Evolutionary conservation across 2,113 vertebrate species (phyloP).

Genomic region (Pollimyrus isidori): DNA sequence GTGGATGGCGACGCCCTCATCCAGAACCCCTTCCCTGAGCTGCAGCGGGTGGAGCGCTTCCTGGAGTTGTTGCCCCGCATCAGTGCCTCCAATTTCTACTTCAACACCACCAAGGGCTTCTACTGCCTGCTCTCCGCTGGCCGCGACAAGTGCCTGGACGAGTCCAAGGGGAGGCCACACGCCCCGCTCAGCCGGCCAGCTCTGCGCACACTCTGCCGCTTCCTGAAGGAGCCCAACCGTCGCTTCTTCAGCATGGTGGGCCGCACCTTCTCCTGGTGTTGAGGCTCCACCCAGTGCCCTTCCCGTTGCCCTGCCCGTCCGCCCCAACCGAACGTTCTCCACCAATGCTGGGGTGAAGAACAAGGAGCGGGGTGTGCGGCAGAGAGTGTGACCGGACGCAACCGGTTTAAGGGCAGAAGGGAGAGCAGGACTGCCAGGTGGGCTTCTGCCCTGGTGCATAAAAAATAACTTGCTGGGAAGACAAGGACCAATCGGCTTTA

Average conservation of each 20-base stretch:
- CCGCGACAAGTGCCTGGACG: slow-evolving; percentile 66
- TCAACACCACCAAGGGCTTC: slow-evolving; percentile 72
- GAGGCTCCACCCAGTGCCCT: slow-evolving; percentile 24
- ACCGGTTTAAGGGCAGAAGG: neutral
- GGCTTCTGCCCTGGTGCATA: neutral
- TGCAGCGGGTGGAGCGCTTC: slow-evolving; percentile 63
- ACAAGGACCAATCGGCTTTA: neutral
- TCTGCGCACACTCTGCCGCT: slow-evolving; percentile 61
- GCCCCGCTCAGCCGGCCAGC: slow-evolving; percentile 53
- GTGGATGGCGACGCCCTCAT: slow-evolving; percentile 69
- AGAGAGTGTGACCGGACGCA: neutral
- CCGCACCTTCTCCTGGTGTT: slow-evolving; percentile 67
- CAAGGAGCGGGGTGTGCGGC: neutral
- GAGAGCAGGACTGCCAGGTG: neutral
- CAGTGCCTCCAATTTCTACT: slow-evolving; percentile 65
- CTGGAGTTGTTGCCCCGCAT: slow-evolving; percentile 59
- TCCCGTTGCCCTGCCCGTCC: neutral
- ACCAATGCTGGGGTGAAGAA: neutral
- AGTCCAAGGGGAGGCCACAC: slow-evolving; percentile 68
- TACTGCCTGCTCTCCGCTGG: slow-evolving; percentile 64
- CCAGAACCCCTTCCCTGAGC: slow-evolving; percentile 62
- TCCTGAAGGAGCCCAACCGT: slow-evolving; percentile 61
- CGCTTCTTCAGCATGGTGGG: slow-evolving; percentile 69
- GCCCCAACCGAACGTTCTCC: neutral
- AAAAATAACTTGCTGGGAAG: neutral